Evolutionary conservation across 2,113 vertebrate species (phyloP).

Genomic region (Illadopsis cleaveri): DNA sequence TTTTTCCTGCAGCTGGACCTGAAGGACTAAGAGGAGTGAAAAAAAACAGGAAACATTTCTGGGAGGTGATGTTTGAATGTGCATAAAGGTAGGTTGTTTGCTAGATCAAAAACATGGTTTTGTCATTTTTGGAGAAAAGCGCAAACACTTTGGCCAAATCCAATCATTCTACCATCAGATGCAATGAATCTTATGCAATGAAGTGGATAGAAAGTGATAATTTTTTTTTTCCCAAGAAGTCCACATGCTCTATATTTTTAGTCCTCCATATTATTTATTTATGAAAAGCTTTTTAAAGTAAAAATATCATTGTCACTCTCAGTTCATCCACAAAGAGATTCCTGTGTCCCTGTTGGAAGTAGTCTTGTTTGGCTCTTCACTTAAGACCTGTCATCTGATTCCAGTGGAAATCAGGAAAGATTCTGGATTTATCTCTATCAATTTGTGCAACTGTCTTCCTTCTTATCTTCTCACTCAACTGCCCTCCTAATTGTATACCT

Average conservation of each 20-base stretch:
- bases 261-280: not conserved
- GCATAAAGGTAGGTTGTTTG: not conserved
- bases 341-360: accelerated
- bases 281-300: not conserved
- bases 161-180: not conserved
- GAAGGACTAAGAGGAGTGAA: not conserved
- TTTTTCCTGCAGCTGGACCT: not conserved
- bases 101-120: not conserved
- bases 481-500: not conserved
- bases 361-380: not conserved
- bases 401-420: not conserved
- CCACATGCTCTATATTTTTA: not conserved
- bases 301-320: not conserved
- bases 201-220: not conserved
- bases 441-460: not conserved
- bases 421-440: not conserved
- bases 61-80: not conserved
- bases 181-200: not conserved
- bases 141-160: not conserved
- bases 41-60: not conserved
- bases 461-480: not conserved
- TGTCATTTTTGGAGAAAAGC: not conserved
- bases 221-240: not conserved
- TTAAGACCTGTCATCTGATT: not conserved
- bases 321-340: not conserved